Evolutionary conservation across 1,140 invertebrate species (phyloP), one percentile per base, ranked within the genome.

Genomic region (Parasteatoda tepidariorum): DNA sequence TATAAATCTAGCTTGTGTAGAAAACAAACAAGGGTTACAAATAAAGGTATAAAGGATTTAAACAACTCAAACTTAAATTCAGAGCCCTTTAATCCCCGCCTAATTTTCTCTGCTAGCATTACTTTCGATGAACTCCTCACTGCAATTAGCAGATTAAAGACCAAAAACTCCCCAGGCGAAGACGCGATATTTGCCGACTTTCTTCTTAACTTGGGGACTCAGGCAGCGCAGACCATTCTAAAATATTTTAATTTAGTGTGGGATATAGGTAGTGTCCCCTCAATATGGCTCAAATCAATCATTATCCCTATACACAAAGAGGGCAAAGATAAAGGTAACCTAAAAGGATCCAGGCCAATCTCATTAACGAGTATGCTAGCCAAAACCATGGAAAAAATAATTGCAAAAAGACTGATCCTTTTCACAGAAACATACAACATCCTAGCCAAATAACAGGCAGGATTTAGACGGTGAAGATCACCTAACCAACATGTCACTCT

Each of bases 301-400:
- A 64, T 75, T 15, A 1, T 41, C 22, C 31, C 5, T 26, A 75
- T 62, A 6, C 13, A 9, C 18, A 41, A 62, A 75, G 31, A 15
- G 3, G 48, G 34, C 2, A 75, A 38, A 22, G 0, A 11, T 11
- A 22, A 33, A 11, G 13, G 57, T 15, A n/a, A 48, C n/a, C 28
- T 75, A 28, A 62, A 28, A 7, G 57, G 57, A 3, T 75, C 26
- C 0, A n/a, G 3, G 1, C 33, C 73, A 7, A 74, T 74, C 9
- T 74, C 30, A 9, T 15, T 62, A 13, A 75, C 73, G 3, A 62
- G 59, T 75, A n/a, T 75, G 38, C 30, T 62, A 62, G 61, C 31
- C 9, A 61, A 62, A 34, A 3, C 62, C 3, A 26, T 41, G 33
- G 30, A 74, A 30, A 26, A 11, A 70, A 26, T 70, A 18, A 54